These are phyloP conservation scores for Phaedon cochleariae DNA, from an alignment of 2,888 invertebrate species.

Conservation along the genomic window DNA sequence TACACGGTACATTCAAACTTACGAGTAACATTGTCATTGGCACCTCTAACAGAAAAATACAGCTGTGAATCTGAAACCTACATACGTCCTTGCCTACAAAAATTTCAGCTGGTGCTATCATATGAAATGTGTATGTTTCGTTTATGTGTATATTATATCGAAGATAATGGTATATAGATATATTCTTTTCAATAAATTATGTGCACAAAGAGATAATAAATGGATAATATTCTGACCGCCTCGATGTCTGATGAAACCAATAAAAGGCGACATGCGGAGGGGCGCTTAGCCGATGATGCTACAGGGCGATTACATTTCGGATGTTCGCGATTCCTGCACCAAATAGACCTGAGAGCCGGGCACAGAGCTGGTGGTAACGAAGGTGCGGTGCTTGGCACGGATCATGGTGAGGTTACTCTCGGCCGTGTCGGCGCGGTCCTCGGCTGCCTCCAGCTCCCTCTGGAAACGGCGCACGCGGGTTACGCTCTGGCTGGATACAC, in stretches of 20 bases:
- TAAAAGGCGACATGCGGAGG: conserved; percentile 22
- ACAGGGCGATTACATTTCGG: conserved; percentile 54
- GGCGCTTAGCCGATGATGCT: conserved; percentile 37
- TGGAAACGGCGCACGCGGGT: conserved; percentile 98
- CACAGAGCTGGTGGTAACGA: conserved; percentile 92
- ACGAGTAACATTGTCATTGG: conserved; percentile 56
- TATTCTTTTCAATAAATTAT: conserved; percentile 51
- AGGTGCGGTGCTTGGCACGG: conserved; percentile 98
- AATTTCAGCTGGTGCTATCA: conserved; percentile 35
- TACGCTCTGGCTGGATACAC: conserved; percentile 89
- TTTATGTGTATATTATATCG: conserved; percentile 46
- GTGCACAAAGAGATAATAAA: conserved; percentile 58
- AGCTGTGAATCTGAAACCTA: conserved; percentile 52
- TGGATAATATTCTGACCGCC: not conserved
- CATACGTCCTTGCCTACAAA: conserved; percentile 46
- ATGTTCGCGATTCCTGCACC: conserved; percentile 81
- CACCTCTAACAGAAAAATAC: conserved; percentile 46
- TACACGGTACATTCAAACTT: conserved; percentile 62
- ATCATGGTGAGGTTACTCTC: conserved; percentile 94
- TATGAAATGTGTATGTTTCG: conserved; percentile 53
- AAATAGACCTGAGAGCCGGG: conserved; percentile 92
- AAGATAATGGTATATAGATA: conserved; percentile 53
- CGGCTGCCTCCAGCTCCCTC: conserved; percentile 96
- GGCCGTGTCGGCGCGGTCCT: conserved; percentile 94
- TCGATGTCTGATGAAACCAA: not conserved